Base-by-base conservation (phyloP, 23 tunicate species). In the Halocynthia aurantium region DNA sequence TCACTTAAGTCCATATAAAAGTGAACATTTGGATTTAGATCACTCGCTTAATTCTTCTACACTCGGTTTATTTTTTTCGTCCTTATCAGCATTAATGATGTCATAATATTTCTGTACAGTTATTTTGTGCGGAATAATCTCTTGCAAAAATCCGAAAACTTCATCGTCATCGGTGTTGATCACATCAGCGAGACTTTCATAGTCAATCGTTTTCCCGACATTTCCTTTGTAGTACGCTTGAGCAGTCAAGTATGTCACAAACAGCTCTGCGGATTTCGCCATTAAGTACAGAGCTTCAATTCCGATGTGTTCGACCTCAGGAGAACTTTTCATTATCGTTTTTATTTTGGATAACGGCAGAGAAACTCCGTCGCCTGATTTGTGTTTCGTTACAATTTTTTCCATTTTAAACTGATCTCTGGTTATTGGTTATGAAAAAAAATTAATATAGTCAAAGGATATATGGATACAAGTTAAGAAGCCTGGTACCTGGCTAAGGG, bases 311-410 rank as follows among this genome's bases (percentile, higher is more conserved):
- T 83, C 95, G 12, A 88, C 95, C 52, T 88, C 95, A 7, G 95
- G 95, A 8, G 95, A 88, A 67, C 95, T 88, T 67, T 83, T 88
- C 95, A 88, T 88, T 8, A 88, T 88, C 8, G 86, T 81, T 75
- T 88, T 88, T 52, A 88, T 82, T 12, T 86, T 77, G 20, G 81
- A 73, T 73, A 80, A 7, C 6, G 95, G 95, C 57, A 88, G 78
- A 54, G 31, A 64, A 74, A 74, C 78, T 20, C 22, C 56, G 13
- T 53, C 78, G 17, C 56, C 57, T 4, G 44, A 31, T 31, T 31
- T 31, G 44, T 31, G 44, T 31, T 31, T 31, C 44, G 44, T 31
- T 31, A 31, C 44, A 31, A 31, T 31, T 31, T 31, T 31, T 31
- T 31, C 44, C 44, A 31, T 31, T 31, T 31, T 4, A 31, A 31